Evolutionary conservation across 2,797 vertebrate species (phyloP).

Genomic region (Sciaenops ocellatus): DNA sequence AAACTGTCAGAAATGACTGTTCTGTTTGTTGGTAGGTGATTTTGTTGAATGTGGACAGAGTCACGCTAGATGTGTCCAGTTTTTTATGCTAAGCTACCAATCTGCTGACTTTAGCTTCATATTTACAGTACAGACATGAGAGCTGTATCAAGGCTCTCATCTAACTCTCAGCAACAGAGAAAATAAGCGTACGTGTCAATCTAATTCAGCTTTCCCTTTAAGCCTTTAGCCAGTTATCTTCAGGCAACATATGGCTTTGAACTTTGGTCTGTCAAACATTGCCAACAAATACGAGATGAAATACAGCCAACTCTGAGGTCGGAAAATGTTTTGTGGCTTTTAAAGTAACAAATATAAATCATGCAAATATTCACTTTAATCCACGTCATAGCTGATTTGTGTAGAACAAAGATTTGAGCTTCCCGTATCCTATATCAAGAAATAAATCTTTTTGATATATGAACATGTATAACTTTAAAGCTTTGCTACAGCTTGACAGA

Average conservation of each 20-base stretch:
- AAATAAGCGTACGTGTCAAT: too few relatives aligned
- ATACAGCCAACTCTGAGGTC: background rate
- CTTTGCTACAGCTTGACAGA: background rate
- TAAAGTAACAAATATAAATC: background rate
- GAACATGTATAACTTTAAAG: background rate
- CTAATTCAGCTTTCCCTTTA: too few relatives aligned
- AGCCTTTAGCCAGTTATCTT: background rate
- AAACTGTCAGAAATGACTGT: conserved; percentile 11
- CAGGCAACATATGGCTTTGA: background rate
- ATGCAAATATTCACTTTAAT: background rate
- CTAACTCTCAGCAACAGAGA: background rate
- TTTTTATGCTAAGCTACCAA: too few relatives aligned
- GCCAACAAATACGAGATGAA: background rate
- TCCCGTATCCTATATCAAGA: background rate
- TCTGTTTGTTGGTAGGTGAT: too few relatives aligned
- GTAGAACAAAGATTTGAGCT: background rate
- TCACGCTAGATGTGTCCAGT: too few relatives aligned
- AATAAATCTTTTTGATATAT: background rate
- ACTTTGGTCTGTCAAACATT: background rate
- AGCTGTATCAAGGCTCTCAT: background rate
- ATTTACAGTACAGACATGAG: too few relatives aligned
- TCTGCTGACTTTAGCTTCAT: too few relatives aligned
- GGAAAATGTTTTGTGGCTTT: background rate
- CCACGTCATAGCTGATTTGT: background rate
- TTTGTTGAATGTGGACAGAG: too few relatives aligned